These are phyloP conservation scores for Silurus aristotelis DNA, from an alignment of 2,797 vertebrate genomes.

Conservation along the genomic window DNA sequence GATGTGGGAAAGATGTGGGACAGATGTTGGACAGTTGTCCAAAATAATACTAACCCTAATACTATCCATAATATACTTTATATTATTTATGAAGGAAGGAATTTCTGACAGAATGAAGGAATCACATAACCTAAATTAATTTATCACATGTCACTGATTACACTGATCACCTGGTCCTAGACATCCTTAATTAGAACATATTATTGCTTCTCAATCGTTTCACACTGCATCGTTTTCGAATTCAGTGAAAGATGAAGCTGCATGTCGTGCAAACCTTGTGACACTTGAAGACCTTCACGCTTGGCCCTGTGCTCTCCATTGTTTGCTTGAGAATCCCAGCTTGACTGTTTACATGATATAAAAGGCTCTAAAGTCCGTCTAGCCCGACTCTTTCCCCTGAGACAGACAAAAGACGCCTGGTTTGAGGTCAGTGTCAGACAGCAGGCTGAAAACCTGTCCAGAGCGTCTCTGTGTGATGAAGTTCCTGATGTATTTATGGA, in stretches of 20 bases:
- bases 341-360: conserved; percentile 22
- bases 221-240: background rate
- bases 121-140: background rate
- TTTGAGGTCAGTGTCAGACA: background rate
- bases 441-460: conserved; percentile 1
- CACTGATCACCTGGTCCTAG: too few species aligned
- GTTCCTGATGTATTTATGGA: conserved; percentile 37
- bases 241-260: background rate
- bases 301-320: conserved; percentile 17
- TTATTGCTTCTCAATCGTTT: background rate
- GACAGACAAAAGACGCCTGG: background rate
- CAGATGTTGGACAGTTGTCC: background rate
- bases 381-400: background rate
- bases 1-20: background rate
- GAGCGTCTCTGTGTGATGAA: background rate
- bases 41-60: too few species aligned
- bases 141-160: background rate
- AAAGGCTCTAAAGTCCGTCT: background rate
- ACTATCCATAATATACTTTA: too few species aligned
- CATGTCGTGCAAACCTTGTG: background rate
- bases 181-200: too few species aligned
- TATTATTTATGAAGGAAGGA: too few species aligned
- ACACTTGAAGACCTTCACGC: background rate
- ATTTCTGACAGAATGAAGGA: too few species aligned
- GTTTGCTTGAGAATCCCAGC: conserved; percentile 26